phyloP scores from a whole-genome alignment of 2,113 vertebrate genomes.

The Solea senegalensis region DNA sequence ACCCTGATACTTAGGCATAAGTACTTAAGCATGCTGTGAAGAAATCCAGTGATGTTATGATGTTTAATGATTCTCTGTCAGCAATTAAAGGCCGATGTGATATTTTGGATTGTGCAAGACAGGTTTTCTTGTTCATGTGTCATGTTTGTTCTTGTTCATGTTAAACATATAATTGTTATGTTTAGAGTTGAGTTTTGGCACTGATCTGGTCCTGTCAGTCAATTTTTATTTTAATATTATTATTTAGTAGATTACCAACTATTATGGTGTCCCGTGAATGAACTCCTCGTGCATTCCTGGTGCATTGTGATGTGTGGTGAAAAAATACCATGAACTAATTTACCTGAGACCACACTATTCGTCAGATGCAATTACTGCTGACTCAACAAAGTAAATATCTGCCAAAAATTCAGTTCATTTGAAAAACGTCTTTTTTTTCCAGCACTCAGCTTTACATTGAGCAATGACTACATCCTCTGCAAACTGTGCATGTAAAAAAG shows the following conservation, averaged over 20 bases:
- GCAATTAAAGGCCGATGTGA: not conserved
- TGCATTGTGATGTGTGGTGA: conserved; percentile 1
- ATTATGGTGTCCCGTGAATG: not conserved
- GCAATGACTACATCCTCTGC: conserved; percentile 67
- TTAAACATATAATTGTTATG: no score
- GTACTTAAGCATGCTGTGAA: not conserved
- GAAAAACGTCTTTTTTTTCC: conserved; percentile 11
- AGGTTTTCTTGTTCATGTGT: not conserved
- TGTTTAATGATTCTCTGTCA: not conserved
- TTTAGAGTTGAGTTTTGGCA: no score
- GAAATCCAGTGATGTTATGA: not conserved
- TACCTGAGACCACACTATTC: conserved; percentile 23
- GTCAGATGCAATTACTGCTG: conserved; percentile 48
- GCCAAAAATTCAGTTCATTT: conserved; percentile 30
- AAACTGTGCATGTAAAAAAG: conserved; percentile 72
- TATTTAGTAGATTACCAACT: not conserved
- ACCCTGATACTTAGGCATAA: no score
- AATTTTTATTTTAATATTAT: not conserved
- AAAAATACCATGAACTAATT: conserved; percentile 23
- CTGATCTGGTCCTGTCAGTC: no score
- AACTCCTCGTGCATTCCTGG: not conserved
- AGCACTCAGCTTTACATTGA: conserved; percentile 55
- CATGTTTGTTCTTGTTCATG: no score
- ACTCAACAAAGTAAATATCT: conserved; percentile 52
- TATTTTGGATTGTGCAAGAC: not conserved